phyloP scores from a whole-genome alignment of 2,113 vertebrate species.

The Pangasianodon gigas region DNA sequence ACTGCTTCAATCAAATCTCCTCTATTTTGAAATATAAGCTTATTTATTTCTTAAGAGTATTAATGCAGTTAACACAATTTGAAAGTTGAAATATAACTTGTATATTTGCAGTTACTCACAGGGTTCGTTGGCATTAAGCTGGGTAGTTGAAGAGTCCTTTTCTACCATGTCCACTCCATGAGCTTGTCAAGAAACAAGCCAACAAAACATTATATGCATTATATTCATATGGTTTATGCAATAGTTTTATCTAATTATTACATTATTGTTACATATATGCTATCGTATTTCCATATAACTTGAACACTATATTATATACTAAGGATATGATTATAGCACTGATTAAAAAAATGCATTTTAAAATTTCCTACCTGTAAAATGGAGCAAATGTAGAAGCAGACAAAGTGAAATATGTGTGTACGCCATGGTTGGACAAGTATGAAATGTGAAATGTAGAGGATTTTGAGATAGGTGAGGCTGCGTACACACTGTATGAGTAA shows the following conservation, averaged over 20 bases:
- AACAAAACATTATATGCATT: not conserved
- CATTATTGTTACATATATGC: not conserved
- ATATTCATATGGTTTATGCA: not conserved
- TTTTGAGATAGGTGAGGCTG: not conserved
- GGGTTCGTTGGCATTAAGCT: not conserved
- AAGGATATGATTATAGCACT: not conserved
- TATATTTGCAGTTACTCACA: not conserved
- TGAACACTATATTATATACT: not conserved
- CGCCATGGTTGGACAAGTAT: slow-evolving; percentile 10
- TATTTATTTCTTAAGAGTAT: not conserved
- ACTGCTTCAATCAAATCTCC: not conserved
- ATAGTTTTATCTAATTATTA: not conserved
- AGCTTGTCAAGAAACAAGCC: not conserved
- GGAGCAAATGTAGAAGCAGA: not conserved
- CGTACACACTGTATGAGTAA: not conserved
- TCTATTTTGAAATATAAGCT: not conserved
- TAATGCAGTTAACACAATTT: not conserved
- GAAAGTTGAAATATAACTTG: not conserved
- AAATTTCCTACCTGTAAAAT: slow-evolving; percentile 3
- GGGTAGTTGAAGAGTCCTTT: not conserved
- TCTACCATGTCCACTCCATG: not conserved
- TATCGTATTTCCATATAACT: not conserved
- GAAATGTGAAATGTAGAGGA: slow-evolving; percentile 11
- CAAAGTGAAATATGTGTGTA: not conserved
- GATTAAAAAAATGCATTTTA: not conserved